Evolutionary conservation across 2,888 invertebrate species (phyloP), one percentile per base, ranked within the genome.

Genomic region (Synanthedon andrenaeformis): DNA sequence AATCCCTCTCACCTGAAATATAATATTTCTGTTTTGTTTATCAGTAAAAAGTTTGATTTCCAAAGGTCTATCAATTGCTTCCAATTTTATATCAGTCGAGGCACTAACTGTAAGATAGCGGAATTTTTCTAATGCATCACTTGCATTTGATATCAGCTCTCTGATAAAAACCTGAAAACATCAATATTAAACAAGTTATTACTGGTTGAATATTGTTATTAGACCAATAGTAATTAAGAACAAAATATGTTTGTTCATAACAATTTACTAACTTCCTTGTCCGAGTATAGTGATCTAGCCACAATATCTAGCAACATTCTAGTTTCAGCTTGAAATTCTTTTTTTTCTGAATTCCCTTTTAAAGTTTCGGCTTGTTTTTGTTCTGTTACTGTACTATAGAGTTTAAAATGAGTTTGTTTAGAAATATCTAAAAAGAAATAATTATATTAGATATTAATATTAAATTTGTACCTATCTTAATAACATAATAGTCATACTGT

Each of bases 311-410:
- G 82, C 48, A 99, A 79, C 94, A 97, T 97, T 58, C 94, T 89
- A 0, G 98, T 99, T 87, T 99, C 99, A 0, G 99, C 98, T 79
- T 98, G 96, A 76, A 99, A 99, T 75, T 98, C 97, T 82, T 93
- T 93, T 71, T 93, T 94, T 65, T 92, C 91, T 14, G 92, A 89
- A 79, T 79, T 86, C 71, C 89, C 90, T 74, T 86, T 89, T 56
- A 83, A 71, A 69, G 73, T 83, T 78, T 89, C 89, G 23, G 59
- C 61, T 41, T 62, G 58, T 54, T 75, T 67, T 53, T 74, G 62
- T 63, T 79, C 76, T 42, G 74, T 60, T 28, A 65, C 77, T 13
- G 76, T 76, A 61, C 74, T 77, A 57, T 68, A 77, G 17, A 58
- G 59, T 61, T 66, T 67, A 28, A 56, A 59, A 14, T 56, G 17